phyloP scores from a whole-genome alignment of 2,888 invertebrate genomes.

The Drosophila longiperda region DNA sequence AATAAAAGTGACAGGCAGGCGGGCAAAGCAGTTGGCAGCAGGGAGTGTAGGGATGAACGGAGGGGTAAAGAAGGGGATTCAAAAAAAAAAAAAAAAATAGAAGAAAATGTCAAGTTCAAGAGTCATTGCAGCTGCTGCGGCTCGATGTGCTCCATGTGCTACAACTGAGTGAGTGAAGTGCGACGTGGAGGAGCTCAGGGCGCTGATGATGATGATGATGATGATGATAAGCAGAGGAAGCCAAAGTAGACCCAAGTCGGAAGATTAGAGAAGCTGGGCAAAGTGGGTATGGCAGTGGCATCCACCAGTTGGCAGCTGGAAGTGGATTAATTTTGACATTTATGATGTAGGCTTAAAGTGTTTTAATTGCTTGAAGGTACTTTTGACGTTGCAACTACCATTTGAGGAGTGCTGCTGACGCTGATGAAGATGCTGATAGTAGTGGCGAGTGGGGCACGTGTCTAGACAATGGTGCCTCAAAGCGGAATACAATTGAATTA shows the following conservation, averaged over 20 bases:
- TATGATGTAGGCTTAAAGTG: constrained; percentile 73
- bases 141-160: constrained; percentile 35
- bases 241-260: constrained; percentile 12
- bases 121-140: constrained; percentile 71
- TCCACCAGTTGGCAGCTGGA: constrained; percentile 55
- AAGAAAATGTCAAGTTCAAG: constrained; percentile 80
- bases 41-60: background rate
- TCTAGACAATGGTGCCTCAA: constrained; percentile 45
- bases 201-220: background rate
- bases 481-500: constrained; percentile 47
- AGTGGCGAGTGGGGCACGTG: constrained; percentile 49
- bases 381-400: constrained; percentile 8
- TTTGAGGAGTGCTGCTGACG: constrained; percentile 2
- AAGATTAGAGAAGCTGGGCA: constrained; percentile 31
- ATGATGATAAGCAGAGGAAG: constrained; percentile 5
- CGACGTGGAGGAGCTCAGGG: constrained; percentile 14
- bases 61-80: background rate
- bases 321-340: constrained; percentile 80
- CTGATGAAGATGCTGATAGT: constrained; percentile 6
- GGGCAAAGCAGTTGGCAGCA: background rate
- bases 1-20: constrained; percentile 69
- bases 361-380: constrained; percentile 70
- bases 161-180: constrained; percentile 37
- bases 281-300: constrained; percentile 15
- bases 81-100: constrained; percentile 5